phyloP scores from a whole-genome alignment of 2,113 vertebrate species.

The Dasypus novemcinctus region DNA sequence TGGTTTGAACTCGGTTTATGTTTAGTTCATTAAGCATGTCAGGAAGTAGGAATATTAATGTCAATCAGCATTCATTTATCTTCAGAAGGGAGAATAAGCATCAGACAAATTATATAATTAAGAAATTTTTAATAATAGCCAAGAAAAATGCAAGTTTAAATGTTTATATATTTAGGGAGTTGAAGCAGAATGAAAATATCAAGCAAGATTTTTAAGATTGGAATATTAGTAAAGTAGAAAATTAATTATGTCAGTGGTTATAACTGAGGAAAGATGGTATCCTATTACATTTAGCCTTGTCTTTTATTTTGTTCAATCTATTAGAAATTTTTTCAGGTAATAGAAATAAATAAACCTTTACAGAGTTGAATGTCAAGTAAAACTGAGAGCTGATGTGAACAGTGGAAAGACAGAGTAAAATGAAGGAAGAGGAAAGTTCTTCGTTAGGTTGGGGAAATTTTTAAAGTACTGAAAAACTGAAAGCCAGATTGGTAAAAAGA shows the following conservation, averaged over 20 bases:
- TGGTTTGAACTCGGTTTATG: not conserved
- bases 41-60: not conserved
- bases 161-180: not conserved
- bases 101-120: not conserved
- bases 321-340: constrained; percentile 1
- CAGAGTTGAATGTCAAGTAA: not conserved
- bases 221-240: not conserved
- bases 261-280: not conserved
- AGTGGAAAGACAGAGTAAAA: not conserved
- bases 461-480: constrained; percentile 48
- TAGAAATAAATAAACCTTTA: not conserved
- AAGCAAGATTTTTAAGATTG: not conserved
- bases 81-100: not conserved
- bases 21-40: constrained; percentile 7
- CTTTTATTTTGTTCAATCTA: not conserved
- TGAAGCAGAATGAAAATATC: not conserved
- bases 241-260: not conserved
- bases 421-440: not conserved
- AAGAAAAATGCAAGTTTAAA: not conserved
- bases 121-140: not conserved
- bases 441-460: not conserved
- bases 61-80: not conserved
- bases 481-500: constrained; percentile 50
- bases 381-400: not conserved
- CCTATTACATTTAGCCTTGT: not conserved